A percentile compares a stretch with the other conserved stretches of the same genome.
Conservation (phyloP, 2,113 vertebrate genomes). For the Prionailurus viverrinus region DNA sequence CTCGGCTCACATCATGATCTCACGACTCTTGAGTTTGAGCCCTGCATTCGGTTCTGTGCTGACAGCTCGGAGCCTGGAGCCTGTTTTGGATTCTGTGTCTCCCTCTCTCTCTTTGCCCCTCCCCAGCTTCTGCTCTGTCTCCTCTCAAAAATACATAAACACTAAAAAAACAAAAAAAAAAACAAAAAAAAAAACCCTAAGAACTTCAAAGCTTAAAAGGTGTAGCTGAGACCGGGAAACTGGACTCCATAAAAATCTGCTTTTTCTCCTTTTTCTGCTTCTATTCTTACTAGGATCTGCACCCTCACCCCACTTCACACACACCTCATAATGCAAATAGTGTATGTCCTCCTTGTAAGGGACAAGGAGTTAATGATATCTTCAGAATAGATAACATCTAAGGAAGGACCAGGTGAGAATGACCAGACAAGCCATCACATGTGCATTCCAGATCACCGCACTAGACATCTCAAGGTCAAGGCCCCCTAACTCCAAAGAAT, state of each 20-base stretch:
- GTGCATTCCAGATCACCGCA: not conserved
- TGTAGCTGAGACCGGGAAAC: not conserved
- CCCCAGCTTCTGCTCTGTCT: too few relatives aligned
- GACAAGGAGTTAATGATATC: not conserved
- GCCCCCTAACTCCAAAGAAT: not conserved
- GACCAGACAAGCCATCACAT: not conserved
- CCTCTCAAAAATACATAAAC: too few relatives aligned
- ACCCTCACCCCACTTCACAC: not conserved
- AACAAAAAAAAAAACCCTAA: too few relatives aligned
- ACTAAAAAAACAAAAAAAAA: too few relatives aligned
- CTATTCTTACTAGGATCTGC: not conserved
- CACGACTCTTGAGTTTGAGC: not conserved
- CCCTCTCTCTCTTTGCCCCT: too few relatives aligned
- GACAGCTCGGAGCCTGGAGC: too few relatives aligned
- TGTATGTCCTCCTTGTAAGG: not conserved
- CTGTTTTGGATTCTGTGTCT: not conserved
- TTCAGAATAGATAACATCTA: not conserved
- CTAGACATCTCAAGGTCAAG: not conserved
- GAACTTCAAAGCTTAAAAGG: not conserved
- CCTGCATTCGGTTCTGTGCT: not conserved
- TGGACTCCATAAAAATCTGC: not conserved
- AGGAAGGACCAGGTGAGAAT: not conserved
- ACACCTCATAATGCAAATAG: not conserved
- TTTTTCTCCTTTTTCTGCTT: not conserved
- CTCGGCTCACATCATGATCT: not conserved